Evolutionary conservation across 64 coral and sea anemone species (phyloP).

Genomic region (Pocillopora verrucosa): DNA sequence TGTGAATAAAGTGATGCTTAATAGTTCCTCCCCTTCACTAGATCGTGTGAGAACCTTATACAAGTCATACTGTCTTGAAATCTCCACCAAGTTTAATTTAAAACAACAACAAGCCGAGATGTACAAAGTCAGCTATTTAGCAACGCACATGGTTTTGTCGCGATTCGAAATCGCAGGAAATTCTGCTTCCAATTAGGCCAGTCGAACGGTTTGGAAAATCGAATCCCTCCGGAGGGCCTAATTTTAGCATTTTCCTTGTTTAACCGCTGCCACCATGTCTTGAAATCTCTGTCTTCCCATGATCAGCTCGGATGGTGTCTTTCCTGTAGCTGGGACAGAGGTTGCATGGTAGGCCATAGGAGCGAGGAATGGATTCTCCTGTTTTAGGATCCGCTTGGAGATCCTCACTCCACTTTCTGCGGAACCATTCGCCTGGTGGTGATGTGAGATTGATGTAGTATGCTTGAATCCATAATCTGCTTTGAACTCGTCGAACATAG

Average conservation of each 20-base stretch:
- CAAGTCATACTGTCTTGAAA: too few relatives aligned
- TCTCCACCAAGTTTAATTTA: too few relatives aligned
- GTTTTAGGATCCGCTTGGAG: constrained; percentile 7
- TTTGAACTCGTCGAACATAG: constrained; percentile 6
- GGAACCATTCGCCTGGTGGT: constrained; percentile 20
- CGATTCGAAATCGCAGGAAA: constrained; percentile 17
- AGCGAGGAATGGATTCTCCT: background rate
- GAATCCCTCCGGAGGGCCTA: background rate
- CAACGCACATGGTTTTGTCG: background rate
- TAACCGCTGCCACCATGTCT: background rate
- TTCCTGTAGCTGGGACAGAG: constrained; percentile 17
- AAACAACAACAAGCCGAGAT: too few relatives aligned
- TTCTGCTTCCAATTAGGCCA: constrained; percentile 35
- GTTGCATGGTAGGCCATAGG: constrained; percentile 16
- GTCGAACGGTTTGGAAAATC: constrained; percentile 26
- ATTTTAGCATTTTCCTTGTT: too few relatives aligned
- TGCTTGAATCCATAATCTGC: constrained; percentile 27
- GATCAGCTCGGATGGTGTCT: constrained; percentile 22
- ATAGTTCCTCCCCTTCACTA: too few relatives aligned
- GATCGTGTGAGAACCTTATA: too few relatives aligned
- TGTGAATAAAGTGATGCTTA: too few relatives aligned
- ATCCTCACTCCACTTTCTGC: constrained; percentile 14
- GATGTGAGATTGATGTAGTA: constrained; percentile 8
- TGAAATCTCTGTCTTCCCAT: constrained; percentile 36
- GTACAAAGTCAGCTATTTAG: constrained; percentile 30